phyloP scores from a whole-genome alignment of 2,113 vertebrate species.

The Xiphorhynchus elegans region DNA sequence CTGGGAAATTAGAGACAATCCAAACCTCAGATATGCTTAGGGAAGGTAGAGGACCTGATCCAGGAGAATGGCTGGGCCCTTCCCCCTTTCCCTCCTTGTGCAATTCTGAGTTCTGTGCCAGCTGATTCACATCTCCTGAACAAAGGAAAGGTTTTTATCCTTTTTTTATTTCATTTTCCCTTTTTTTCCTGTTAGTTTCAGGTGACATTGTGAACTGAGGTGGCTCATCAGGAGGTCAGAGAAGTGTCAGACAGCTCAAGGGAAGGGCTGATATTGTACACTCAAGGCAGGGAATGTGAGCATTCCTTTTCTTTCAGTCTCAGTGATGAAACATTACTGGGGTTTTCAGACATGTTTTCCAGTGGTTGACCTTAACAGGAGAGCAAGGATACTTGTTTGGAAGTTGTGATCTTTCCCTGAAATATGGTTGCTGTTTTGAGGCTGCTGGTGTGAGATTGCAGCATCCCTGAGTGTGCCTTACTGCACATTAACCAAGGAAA shows the following conservation, averaged over 20 bases:
- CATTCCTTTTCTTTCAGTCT: not conserved
- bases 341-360: not conserved
- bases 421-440: not conserved
- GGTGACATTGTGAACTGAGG: not conserved
- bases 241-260: conserved; percentile 4
- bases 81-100: not conserved
- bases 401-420: not conserved
- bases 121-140: not conserved
- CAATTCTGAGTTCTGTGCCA: not conserved
- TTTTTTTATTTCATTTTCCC: not conserved
- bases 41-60: not conserved
- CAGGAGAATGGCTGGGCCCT: not conserved
- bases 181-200: not conserved
- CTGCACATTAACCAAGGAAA: not conserved
- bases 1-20: not conserved
- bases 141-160: not conserved
- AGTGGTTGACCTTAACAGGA: not conserved
- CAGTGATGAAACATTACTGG: not conserved
- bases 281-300: not conserved
- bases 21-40: not conserved
- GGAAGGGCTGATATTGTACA: not conserved
- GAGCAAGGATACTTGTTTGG: not conserved
- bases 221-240: not conserved
- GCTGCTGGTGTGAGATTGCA: not conserved
- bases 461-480: not conserved